Base-by-base conservation (phyloP, 2,113 vertebrate genomes). In the Beaufortia kweichowensis region DNA sequence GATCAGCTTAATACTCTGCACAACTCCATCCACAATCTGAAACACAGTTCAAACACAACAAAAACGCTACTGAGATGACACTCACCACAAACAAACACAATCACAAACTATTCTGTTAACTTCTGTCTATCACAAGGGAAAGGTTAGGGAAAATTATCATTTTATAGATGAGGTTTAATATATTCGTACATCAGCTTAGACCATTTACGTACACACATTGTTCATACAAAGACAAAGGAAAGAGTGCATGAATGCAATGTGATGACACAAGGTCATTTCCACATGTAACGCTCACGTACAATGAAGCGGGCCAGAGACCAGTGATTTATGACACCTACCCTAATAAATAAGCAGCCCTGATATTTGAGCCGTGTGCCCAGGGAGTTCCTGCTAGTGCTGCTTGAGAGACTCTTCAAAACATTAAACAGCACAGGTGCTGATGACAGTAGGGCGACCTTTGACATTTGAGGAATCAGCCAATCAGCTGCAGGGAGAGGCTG, bases 1-100 rank as follows among this genome's bases (percentile, higher is more conserved):
- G 84, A 98, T 98, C 77, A 98, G 94, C 84, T 98, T 98, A 85
- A 98, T 98, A 61, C 96, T 98, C 78, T 98, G 96, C 39, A 98
- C 96, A 0, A 98, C 96, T 0, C 96, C 96, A 24, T 98, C 96
- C 15, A 98, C 96, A 57, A 98, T 98, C 96, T 98, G 91, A 57
- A 89, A 92, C 14, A 68, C 24, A 62, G 19, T 14, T 50, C 6
- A 71, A 11, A 46, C 12, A 50, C 76, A 78, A 21, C 23, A 11
- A 23, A 39, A 24, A 33, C 48, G 21, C 33, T 59, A 24, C 6
- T 21, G 29, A 46, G 46, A 63, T 29, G 6, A 39, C 9, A 8
- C 70, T 39, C 10, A 2, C 8, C 19, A 39, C 31, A 33, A 1
- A 60, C 24, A 50, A 57, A 15, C 50, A 7, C 19, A 14, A 56